phyloP scores from a whole-genome alignment of 2,113 vertebrate genomes.

The Corvus moneduloides region DNA sequence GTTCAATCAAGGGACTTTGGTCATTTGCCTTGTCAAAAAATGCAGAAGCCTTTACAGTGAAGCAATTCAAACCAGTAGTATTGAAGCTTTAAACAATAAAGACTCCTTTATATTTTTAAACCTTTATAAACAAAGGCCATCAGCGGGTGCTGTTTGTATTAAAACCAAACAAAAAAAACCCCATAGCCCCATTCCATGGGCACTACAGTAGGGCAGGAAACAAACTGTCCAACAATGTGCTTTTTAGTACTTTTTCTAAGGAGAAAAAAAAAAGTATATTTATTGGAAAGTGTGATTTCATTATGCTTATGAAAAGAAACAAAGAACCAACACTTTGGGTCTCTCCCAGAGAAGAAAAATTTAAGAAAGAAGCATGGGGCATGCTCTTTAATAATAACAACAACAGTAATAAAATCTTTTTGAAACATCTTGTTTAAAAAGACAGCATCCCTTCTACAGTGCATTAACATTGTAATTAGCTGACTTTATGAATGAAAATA shows the following conservation, averaged over 20 bases:
- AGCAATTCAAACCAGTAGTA: slow-evolving; percentile 50
- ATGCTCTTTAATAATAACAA: background rate
- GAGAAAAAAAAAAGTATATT: slow-evolving; percentile 60
- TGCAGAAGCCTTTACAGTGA: slow-evolving; percentile 44
- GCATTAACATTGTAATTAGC: slow-evolving; percentile 12
- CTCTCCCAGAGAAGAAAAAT: background rate
- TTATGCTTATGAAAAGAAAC: slow-evolving; percentile 9
- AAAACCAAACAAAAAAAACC: background rate
- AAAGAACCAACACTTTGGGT: background rate
- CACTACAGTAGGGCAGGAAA: slow-evolving; percentile 65
- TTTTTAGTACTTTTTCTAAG: slow-evolving; percentile 22
- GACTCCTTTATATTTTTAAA: slow-evolving; percentile 57
- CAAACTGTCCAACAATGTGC: slow-evolving; percentile 29
- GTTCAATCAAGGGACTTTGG: slow-evolving; percentile 54
- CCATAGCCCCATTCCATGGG: slow-evolving; percentile 1
- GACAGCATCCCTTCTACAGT: background rate
- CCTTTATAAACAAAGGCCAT: slow-evolving; percentile 35
- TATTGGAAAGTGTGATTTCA: slow-evolving; percentile 74
- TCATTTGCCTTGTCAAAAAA: slow-evolving; percentile 60
- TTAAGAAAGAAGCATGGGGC: background rate
- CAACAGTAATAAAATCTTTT: slow-evolving; percentile 2
- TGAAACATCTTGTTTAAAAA: slow-evolving; percentile 26
- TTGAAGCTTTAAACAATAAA: slow-evolving; percentile 63
- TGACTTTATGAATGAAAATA: background rate
- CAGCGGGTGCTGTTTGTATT: slow-evolving; percentile 40